Conservation (phyloP, 2,888 invertebrate genomes). For the Empis stercorea region DNA sequence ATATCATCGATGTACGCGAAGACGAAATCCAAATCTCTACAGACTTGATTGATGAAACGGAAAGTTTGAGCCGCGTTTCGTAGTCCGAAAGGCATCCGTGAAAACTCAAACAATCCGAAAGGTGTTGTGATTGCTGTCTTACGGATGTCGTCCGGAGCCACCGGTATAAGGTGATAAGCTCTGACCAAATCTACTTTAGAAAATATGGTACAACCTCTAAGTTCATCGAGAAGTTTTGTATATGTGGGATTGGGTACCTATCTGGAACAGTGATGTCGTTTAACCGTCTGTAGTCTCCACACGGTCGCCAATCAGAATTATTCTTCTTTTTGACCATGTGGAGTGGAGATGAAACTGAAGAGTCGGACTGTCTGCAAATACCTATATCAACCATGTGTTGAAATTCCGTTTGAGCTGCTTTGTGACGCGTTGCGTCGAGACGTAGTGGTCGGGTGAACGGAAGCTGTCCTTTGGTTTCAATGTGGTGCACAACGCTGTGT, state of each 20-base stretch:
- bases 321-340: neutral
- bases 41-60: neutral
- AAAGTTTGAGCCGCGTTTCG: constrained; percentile 2
- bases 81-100: neutral
- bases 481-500: neutral
- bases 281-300: neutral
- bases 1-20: neutral
- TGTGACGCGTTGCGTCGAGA: too few relatives aligned
- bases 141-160: constrained; percentile 12
- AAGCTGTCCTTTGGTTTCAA: too few relatives aligned
- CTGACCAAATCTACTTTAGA: constrained; percentile 15
- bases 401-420: too few relatives aligned
- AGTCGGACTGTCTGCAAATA: too few relatives aligned
- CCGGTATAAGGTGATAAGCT: constrained; percentile 26
- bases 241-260: neutral
- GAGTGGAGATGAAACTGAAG: too few relatives aligned
- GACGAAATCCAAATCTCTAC: neutral
- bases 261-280: constrained; percentile 4
- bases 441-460: too few relatives aligned
- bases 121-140: constrained; percentile 1
- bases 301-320: neutral
- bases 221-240: neutral
- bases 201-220: constrained; percentile 9
- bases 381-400: too few relatives aligned
- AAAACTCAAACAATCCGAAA: neutral